A percentile compares a stretch with the other conserved stretches of the same genome.
These are phyloP conservation scores for Mythimna vitellina DNA, from an alignment of 2,888 invertebrate species.

Conservation along the genomic window DNA sequence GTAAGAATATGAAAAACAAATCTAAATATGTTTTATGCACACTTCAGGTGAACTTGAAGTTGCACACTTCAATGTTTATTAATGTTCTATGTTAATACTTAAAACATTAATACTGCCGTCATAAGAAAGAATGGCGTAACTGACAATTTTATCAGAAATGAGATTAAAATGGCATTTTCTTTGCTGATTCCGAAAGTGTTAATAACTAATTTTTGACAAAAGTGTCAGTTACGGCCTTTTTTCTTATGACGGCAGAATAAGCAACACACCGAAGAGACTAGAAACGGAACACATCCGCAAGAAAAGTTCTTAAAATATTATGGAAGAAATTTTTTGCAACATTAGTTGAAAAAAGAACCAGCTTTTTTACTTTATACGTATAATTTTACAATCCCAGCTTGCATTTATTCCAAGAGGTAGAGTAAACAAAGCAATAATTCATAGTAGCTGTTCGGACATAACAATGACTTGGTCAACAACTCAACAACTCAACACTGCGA, in stretches of 20 bases:
- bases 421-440: slow-evolving; percentile 51
- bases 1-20: not conserved
- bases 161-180: no score
- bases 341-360: not conserved
- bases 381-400: slow-evolving; percentile 11
- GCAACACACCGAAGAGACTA: not conserved
- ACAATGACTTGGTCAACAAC: slow-evolving; percentile 58
- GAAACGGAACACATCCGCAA: not conserved
- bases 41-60: no score
- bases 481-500: slow-evolving; percentile 55
- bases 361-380: slow-evolving; percentile 5
- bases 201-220: no score
- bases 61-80: no score
- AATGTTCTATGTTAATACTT: no score
- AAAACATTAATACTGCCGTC: no score
- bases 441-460: slow-evolving; percentile 41
- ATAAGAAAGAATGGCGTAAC: no score
- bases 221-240: no score
- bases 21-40: not conserved
- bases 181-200: no score
- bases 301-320: not conserved
- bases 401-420: slow-evolving; percentile 10
- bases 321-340: not conserved
- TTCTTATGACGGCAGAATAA: no score
- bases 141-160: no score